Base-by-base conservation (phyloP, 2,113 vertebrate species). In the Forbesichthys agassizii region DNA sequence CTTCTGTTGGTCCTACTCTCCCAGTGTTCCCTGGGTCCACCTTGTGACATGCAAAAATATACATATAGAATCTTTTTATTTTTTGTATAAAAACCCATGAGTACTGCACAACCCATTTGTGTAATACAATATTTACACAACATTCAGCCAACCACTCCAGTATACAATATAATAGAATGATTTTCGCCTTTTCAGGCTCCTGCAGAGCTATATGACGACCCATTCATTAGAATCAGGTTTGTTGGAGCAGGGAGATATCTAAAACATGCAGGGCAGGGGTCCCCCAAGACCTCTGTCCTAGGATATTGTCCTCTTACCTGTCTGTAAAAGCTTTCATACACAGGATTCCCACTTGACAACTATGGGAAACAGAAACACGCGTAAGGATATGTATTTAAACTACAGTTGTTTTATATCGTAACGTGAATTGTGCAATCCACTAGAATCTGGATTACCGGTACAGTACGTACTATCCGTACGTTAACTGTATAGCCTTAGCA, bases 281-380 rank as follows among this genome's bases (percentile, higher is more conserved):
- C 2, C 20, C 20, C 27, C 27, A 27, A 3, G 27, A 27, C 14
- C 18, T 8, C 14, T 55, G 14, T 18, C 53, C 18, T 27, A 27
- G 27, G 27, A 27, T 27, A 20, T 18, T 11, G 27, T 57, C 3
- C 36, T 11, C 92, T 79, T 89, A 97, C 98, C 94, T 98, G 97
- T 87, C 97, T 95, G 85, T 99, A 99, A 5, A 95, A 95, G 53
- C 80, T 95, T 83, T 99, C 97, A 13, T 95, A 99, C n/a, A 96
- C 61, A 0, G 96, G 95, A 84, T 95, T 97, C 87, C 95, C 95
- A 88, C 93, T 80, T 33, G 94, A 92, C 86, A 98, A 83, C 97
- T 99, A 82, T 60, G 86, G 68, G 55, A 66, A 77, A 88, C 53
- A 61, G 57, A 69, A 33, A 74, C 59, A 2, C 16, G 47, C 10